Evolutionary conservation across 2,113 vertebrate species (phyloP).

Genomic region (Acrocephalus arundinaceus): DNA sequence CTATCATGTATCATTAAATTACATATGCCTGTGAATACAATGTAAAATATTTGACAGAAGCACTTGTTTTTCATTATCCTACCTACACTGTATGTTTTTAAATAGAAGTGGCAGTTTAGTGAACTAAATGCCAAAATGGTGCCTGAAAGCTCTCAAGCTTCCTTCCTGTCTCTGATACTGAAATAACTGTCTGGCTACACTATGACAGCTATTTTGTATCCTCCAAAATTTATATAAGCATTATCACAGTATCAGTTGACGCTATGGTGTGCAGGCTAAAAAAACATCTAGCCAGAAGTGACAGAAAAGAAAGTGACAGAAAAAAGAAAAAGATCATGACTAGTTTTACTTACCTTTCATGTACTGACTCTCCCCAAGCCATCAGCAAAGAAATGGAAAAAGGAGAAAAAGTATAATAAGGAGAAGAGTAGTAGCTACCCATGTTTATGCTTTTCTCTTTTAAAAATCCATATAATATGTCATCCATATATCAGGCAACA

Average conservation of each 20-base stretch:
- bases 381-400: constrained; percentile 19
- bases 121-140: not conserved
- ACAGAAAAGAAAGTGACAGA: not conserved
- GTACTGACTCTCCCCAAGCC: not conserved
- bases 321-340: not conserved
- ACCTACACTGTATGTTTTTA: not conserved
- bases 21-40: not conserved
- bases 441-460: not conserved
- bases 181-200: not conserved
- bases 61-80: not conserved
- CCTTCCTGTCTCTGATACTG: not conserved
- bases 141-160: not conserved
- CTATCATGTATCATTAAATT: not conserved
- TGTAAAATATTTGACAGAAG: not conserved
- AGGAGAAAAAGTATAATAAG: constrained; percentile 17
- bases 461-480: not conserved
- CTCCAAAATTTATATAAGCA: not conserved
- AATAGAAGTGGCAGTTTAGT: not conserved
- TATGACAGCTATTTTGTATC: not conserved
- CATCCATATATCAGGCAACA: not conserved
- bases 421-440: not conserved
- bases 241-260: not conserved
- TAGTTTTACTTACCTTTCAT: not conserved
- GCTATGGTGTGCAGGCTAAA: not conserved
- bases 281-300: not conserved